Base-by-base conservation (phyloP, 1,140 invertebrate genomes). In the Halesus radiatus region DNA sequence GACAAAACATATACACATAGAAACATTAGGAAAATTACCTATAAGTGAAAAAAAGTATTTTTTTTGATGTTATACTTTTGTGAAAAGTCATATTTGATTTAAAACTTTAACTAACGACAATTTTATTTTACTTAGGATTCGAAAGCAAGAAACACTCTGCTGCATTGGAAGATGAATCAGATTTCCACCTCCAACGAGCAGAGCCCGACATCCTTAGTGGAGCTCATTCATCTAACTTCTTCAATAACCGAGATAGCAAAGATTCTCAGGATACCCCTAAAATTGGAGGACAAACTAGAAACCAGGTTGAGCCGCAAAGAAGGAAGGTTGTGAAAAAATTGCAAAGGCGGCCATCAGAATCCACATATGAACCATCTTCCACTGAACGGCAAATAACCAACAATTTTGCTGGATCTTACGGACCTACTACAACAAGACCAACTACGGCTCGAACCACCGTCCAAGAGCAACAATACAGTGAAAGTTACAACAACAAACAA, bases 121-220 rank as follows among this genome's bases (percentile, higher is more conserved):
- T 37, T 15, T n/a, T 64, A 23, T 76, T 74, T 58, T 52, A 74
- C 76, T 54, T 60, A 92, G 91, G 91, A 83, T 92, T 89, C 84
- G 92, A 93, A 83, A 92, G 90, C 53, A 93, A 92, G 85, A 91
- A 91, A 66, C 85, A 90, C 22, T 90, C 79, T 84, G 88, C 79
- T 70, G 91, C 92, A 80, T 92, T 89, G 74, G 94, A 95, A 85
- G 92, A 93, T 26, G 94, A 95, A 86, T 89, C 92, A 15, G 93
- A 94, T 53, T 95, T 95, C 86, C 91, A 93, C 84, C 90, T 96
- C 6, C 94, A 95, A 84, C 90, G 94, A 16, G 94, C 94, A 23
- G 94, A 95, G 86, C 93, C 93, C 76, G 94, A 94, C 37, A 88
- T 89, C 77, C 88, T 93, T n/a, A 90, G 92, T 16, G 91, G 92